phyloP scores from a whole-genome alignment of 2,888 invertebrate genomes.

The Reticulitermes lucifugus region DNA sequence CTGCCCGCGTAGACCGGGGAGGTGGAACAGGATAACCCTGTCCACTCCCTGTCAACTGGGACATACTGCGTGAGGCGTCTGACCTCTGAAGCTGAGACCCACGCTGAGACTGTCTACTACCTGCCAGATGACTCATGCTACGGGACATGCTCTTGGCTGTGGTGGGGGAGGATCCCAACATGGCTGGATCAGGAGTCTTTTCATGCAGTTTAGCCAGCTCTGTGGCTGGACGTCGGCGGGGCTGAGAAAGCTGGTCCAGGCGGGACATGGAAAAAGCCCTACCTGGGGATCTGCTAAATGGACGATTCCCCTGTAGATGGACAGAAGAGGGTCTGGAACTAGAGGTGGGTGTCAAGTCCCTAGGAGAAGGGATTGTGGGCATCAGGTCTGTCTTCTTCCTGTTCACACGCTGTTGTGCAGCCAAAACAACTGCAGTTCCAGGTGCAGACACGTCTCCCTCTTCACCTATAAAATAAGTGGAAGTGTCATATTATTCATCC shows the following conservation, averaged over 20 bases:
- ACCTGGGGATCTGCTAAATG: conserved; percentile 72
- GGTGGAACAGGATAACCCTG: conserved; percentile 58
- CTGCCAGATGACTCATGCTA: conserved; percentile 78
- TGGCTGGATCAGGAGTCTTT: conserved; percentile 57
- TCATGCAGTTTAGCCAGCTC: conserved; percentile 61
- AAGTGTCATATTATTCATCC: background rate
- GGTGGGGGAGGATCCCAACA: conserved; percentile 59
- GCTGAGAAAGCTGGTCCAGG: conserved; percentile 86
- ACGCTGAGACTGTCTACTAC: conserved; percentile 57
- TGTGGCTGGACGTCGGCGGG: conserved; percentile 67
- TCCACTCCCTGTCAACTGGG: conserved; percentile 61
- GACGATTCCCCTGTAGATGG: conserved; percentile 48
- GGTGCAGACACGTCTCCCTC: conserved; percentile 40
- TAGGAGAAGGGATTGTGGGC: conserved; percentile 85
- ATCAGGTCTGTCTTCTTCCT: conserved; percentile 91
- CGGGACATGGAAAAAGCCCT: conserved; percentile 95
- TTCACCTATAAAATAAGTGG: conserved; percentile 30
- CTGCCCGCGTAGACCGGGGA: conserved; percentile 64
- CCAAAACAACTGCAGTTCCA: conserved; percentile 61
- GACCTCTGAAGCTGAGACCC: conserved; percentile 53
- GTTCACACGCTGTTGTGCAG: conserved; percentile 72
- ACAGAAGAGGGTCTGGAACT: conserved; percentile 44
- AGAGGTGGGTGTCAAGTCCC: conserved; percentile 64
- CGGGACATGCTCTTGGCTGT: conserved; percentile 69
- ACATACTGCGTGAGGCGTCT: conserved; percentile 67